Conservation (phyloP, 1,140 invertebrate genomes). For the Leptinotarsa defecta region DNA sequence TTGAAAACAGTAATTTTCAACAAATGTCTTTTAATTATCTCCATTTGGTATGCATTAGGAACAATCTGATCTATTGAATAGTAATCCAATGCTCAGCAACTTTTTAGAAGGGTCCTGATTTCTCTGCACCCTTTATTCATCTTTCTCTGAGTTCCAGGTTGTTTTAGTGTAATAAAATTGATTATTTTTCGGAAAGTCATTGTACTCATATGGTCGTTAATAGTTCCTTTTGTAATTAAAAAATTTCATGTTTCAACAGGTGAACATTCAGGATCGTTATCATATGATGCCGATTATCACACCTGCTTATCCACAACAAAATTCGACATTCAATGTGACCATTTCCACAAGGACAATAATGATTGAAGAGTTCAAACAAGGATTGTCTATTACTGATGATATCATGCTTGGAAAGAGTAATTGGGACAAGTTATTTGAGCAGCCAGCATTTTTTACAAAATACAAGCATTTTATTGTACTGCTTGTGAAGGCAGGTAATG, state of each 20-base stretch:
- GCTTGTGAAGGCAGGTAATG: slow-evolving; percentile 74
- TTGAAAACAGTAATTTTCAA: no score
- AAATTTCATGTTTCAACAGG: slow-evolving; percentile 52
- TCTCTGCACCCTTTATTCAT: background rate
- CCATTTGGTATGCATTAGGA: no score
- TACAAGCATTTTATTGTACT: slow-evolving; percentile 97
- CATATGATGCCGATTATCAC: slow-evolving; percentile 99
- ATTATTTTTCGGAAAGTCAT: background rate
- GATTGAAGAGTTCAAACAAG: slow-evolving; percentile 85
- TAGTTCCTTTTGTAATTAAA: background rate
- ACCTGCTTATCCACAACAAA: slow-evolving; percentile 99
- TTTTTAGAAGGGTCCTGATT: background rate
- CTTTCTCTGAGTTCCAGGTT: background rate
- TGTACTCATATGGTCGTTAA: background rate
- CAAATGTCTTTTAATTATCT: no score
- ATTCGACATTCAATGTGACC: slow-evolving; percentile 99
- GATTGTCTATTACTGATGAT: slow-evolving; percentile 80
- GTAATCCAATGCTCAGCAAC: no score
- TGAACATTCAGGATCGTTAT: slow-evolving; percentile 87
- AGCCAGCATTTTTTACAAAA: slow-evolving; percentile 91
- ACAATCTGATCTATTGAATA: no score
- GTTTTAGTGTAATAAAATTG: background rate
- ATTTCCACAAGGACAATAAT: slow-evolving; percentile 91
- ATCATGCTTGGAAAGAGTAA: slow-evolving; percentile 82
- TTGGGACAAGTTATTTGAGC: slow-evolving; percentile 95